Base-by-base conservation (phyloP, 2,113 vertebrate genomes). In the Cynocephalus volans region DNA sequence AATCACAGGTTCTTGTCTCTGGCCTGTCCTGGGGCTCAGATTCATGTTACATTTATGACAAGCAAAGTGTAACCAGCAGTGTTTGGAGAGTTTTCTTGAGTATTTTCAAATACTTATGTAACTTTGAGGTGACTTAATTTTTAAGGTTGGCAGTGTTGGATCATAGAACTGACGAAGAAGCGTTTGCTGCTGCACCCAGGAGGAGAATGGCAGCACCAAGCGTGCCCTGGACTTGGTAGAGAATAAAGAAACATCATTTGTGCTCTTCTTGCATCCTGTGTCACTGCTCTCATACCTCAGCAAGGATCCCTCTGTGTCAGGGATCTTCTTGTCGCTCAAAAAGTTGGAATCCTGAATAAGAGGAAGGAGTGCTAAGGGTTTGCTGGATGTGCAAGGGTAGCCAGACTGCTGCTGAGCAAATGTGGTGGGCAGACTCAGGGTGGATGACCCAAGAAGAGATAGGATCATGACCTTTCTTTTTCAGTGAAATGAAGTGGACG, bases 361-460 rank as follows among this genome's bases (percentile, higher is more conserved):
- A 9, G 2, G 0, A 2, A 52, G 28, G 26, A 8, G 11, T 52
- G 23, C 62, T 5, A 1, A 18, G 1, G 45, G 5, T 21, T 18
- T 33, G 31, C 45, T 24, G 11, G 9, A 6, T 21, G 15, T 52
- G n/a, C 31, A 0, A 3, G 2, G 1, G 11, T 6, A 7, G n/a
- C 41, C 41, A 23, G 10, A 18, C 54, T 13, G 26, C 28, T 58
- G 36, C 23, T 3, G 9, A 13, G 48, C 41, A 8, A 0, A 26
- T 11, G 2, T 12, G 6, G 45, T 1, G 7, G 10, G 1, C 6
- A 3, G 0, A 13, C 33, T 18, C 33, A 3, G 58, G 28, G 18
- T 54, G 23, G 26, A 50, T 8, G 64, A n/a, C n/a, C 31, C 13
- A 8, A 10, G 33, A 60, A 7, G 76, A 89, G 13, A 18, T 36